phyloP scores from a whole-genome alignment of 2,797 vertebrate genomes.

The Nasua narica region DNA sequence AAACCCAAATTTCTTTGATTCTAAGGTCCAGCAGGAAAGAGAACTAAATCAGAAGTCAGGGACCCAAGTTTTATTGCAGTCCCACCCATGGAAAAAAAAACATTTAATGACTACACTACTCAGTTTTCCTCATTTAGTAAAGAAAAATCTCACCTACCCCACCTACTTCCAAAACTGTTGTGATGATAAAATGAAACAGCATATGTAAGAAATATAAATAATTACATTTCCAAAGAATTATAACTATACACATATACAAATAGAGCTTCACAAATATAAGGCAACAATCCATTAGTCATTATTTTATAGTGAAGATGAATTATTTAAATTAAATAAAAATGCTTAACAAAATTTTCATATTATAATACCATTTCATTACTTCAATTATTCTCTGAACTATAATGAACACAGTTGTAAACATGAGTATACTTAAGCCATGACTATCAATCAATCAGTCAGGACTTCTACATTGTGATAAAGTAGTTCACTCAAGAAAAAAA shows the following conservation, averaged over 20 bases:
- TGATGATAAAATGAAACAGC: slow-evolving; percentile 40
- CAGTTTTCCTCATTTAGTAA: slow-evolving; percentile 8
- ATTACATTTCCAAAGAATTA: slow-evolving; percentile 8
- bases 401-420: slow-evolving; percentile 29
- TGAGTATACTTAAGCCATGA: slow-evolving; percentile 9
- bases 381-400: slow-evolving; percentile 30
- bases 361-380: slow-evolving; percentile 35
- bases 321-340: slow-evolving; percentile 48
- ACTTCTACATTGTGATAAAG: neutral
- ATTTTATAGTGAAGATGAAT: slow-evolving; percentile 24
- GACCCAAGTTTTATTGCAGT: neutral
- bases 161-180: slow-evolving; percentile 26
- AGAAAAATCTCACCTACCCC: slow-evolving; percentile 34
- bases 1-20: neutral
- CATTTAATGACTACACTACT: neutral
- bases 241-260: neutral
- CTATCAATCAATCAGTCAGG: neutral
- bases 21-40: neutral
- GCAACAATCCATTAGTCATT: slow-evolving; percentile 11
- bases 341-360: slow-evolving; percentile 3
- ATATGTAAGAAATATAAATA: slow-evolving; percentile 50
- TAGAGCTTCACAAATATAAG: slow-evolving; percentile 10
- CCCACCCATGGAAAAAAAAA: neutral
- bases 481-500: slow-evolving; percentile 30
- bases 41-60: neutral